Conservation (phyloP, 2,888 invertebrate genomes). For the Acanthosepion pharaonis region DNA sequence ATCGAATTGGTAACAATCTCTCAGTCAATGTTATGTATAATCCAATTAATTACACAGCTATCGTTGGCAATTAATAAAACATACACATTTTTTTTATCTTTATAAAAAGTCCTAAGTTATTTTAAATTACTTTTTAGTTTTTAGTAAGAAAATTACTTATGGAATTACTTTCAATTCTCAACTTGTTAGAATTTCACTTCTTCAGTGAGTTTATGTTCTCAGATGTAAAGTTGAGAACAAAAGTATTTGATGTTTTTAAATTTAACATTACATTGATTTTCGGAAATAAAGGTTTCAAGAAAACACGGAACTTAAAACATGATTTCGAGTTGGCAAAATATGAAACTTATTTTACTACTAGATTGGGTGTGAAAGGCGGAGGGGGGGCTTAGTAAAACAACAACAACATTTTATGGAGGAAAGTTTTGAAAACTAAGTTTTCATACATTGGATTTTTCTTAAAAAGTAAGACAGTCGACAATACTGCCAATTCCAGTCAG, state of each 20-base stretch:
- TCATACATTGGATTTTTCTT: not conserved
- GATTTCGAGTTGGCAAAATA: not conserved
- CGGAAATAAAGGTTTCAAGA: not conserved
- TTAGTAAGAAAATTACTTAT: not conserved
- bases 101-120: not conserved
- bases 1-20: too few relatives aligned
- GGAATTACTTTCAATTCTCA: not conserved
- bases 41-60: not conserved
- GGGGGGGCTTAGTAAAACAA: not conserved
- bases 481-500: not conserved
- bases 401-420: not conserved
- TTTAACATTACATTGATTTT: not conserved
- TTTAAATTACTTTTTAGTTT: too few relatives aligned
- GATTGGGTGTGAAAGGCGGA: not conserved
- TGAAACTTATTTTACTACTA: not conserved
- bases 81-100: too few relatives aligned
- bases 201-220: not conserved
- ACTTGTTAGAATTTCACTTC: too few relatives aligned
- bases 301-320: not conserved
- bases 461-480: not conserved
- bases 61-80: too few relatives aligned
- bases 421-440: constrained; percentile 18
- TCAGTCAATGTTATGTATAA: not conserved
- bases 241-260: not conserved
- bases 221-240: not conserved